Evolutionary conservation across 1,140 invertebrate genomes (phyloP).

Genomic region (Pachypeltis micranthus): DNA sequence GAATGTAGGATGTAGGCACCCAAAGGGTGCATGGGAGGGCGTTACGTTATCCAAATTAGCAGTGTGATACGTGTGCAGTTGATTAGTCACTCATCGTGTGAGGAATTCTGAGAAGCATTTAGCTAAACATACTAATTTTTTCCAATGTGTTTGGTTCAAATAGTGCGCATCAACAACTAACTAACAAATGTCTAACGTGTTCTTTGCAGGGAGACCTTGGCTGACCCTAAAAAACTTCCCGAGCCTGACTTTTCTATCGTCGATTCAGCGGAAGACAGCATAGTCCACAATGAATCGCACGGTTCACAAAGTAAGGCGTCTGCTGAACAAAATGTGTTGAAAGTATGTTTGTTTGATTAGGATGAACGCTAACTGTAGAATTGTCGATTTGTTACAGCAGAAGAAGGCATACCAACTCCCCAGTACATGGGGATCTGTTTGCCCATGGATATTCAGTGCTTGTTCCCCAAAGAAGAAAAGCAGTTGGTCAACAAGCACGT

Average conservation of each 20-base stretch:
- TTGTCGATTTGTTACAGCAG: slow-evolving; percentile 8
- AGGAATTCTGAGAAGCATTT: too few species aligned
- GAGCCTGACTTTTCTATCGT: slow-evolving; percentile 16
- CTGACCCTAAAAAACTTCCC: background rate
- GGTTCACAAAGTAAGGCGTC: background rate
- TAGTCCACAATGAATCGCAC: slow-evolving; percentile 3
- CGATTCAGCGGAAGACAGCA: background rate
- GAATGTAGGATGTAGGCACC: too few species aligned
- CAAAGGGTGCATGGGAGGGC: too few species aligned
- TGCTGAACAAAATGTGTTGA: background rate
- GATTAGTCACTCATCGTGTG: too few species aligned
- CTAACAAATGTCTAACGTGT: too few species aligned
- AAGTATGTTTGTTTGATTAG: too few species aligned
- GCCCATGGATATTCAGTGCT: slow-evolving; percentile 49
- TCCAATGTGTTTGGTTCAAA: too few species aligned
- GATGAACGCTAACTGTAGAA: too few species aligned
- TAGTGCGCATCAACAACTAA: too few species aligned
- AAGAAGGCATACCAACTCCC: slow-evolving; percentile 9
- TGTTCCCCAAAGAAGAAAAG: slow-evolving; percentile 45
- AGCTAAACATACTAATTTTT: too few species aligned
- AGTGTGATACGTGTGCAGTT: too few species aligned
- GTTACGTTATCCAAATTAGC: too few species aligned
- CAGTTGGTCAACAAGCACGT: slow-evolving; percentile 12
- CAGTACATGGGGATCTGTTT: slow-evolving; percentile 66
- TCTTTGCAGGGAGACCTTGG: background rate